These are phyloP conservation scores for Buphagus erythrorhynchus DNA, from an alignment of 2,797 vertebrate species.

Conservation along the genomic window DNA sequence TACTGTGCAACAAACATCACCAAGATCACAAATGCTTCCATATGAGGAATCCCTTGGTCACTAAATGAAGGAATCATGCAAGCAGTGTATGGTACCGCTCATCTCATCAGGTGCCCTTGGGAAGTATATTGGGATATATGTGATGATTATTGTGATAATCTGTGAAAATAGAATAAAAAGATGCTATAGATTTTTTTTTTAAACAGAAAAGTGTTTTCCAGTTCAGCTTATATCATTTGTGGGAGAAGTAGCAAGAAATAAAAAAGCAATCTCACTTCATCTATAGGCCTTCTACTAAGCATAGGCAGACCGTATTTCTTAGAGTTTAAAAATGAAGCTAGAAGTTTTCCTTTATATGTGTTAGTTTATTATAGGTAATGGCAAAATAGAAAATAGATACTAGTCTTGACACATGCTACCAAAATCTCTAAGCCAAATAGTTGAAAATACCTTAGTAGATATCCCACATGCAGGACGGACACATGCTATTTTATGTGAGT, in stretches of 20 bases:
- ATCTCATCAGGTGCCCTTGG: not conserved
- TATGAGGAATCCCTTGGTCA: not conserved
- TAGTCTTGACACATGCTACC: not conserved
- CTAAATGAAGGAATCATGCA: not conserved
- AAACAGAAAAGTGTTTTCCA: not conserved
- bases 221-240: not conserved
- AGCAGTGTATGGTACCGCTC: not conserved
- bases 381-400: not conserved
- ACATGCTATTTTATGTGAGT: not conserved
- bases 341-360: not conserved
- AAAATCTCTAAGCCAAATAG: not conserved
- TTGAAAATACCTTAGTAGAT: not conserved
- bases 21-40: not conserved
- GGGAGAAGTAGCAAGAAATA: not conserved
- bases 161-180: not conserved
- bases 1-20: not conserved
- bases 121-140: rapidly evolving
- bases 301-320: not conserved
- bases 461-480: not conserved
- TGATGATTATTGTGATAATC: not conserved
- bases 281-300: not conserved
- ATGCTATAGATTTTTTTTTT: not conserved
- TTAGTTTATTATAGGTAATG: not conserved
- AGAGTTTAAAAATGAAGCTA: not conserved
- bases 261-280: not conserved